These are phyloP conservation scores for Shinisaurus crocodilurus DNA, from an alignment of 2,113 vertebrate species.

Conservation along the genomic window DNA sequence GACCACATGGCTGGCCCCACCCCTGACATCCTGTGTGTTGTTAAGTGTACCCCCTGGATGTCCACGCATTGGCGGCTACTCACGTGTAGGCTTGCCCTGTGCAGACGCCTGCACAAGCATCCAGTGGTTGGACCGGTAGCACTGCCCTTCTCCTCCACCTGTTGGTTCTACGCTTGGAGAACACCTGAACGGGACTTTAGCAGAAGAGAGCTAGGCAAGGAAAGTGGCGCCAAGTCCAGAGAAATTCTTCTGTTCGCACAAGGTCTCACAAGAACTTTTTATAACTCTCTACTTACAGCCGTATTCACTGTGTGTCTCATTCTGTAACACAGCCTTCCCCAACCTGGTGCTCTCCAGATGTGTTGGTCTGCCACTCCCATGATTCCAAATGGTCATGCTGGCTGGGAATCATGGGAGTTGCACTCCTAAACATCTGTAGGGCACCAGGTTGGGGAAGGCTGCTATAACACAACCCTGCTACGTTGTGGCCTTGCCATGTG, in stretches of 20 bases:
- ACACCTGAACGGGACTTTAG: not conserved
- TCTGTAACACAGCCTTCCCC: not conserved
- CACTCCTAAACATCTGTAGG: no score
- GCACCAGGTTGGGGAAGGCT: no score
- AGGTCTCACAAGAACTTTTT: not conserved
- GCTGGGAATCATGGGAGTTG: no score
- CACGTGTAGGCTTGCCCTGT: not conserved
- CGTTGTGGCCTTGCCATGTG: no score
- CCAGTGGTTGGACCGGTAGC: not conserved
- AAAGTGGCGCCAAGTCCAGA: not conserved
- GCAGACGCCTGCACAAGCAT: not conserved
- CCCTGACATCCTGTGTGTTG: not conserved
- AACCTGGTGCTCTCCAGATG: no score
- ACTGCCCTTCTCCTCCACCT: not conserved
- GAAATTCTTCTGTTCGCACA: not conserved
- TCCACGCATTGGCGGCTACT: not conserved
- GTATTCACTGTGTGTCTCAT: not conserved
- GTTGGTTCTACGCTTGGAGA: not conserved
- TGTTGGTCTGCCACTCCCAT: no score
- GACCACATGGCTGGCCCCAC: no score
- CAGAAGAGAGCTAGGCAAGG: not conserved
- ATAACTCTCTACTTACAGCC: not conserved
- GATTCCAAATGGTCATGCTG: no score
- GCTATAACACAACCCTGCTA: not conserved
- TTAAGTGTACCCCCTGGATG: not conserved